Evolutionary conservation across 2,797 vertebrate species (phyloP).

Genomic region (Micromesistius poutassou): DNA sequence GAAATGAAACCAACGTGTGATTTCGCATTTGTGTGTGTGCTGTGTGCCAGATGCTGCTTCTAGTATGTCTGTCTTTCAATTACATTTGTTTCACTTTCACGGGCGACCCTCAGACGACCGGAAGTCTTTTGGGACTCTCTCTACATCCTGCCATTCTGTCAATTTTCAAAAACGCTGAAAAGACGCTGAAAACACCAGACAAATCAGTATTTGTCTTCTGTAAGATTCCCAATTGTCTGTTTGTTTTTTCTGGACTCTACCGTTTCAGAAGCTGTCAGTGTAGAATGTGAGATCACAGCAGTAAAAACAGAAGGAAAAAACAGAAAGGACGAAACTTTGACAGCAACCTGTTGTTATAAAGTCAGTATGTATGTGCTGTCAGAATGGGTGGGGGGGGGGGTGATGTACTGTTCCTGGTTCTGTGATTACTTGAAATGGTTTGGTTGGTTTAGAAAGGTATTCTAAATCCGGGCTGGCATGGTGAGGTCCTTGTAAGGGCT

Average conservation of each 20-base stretch:
- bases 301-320: not conserved
- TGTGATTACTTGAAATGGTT: not conserved
- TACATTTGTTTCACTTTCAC: not conserved
- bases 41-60: not conserved
- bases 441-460: not conserved
- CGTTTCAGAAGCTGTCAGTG: not conserved
- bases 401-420: not conserved
- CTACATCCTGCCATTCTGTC: not conserved
- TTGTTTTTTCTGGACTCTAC: not conserved
- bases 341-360: not conserved
- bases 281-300: not conserved
- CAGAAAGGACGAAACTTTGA: not conserved
- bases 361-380: not conserved
- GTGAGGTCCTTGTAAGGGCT: not conserved
- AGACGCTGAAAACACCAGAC: not conserved
- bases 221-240: not conserved
- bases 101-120: not conserved
- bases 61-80: not conserved
- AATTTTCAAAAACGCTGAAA: not conserved
- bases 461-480: not conserved
- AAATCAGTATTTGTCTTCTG: not conserved
- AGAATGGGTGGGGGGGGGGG: not conserved
- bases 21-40: not conserved
- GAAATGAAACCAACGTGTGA: not conserved
- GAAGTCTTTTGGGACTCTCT: not conserved